Conservation (phyloP, 2,888 invertebrate genomes). For the Hirtodrosophila trivittata region DNA sequence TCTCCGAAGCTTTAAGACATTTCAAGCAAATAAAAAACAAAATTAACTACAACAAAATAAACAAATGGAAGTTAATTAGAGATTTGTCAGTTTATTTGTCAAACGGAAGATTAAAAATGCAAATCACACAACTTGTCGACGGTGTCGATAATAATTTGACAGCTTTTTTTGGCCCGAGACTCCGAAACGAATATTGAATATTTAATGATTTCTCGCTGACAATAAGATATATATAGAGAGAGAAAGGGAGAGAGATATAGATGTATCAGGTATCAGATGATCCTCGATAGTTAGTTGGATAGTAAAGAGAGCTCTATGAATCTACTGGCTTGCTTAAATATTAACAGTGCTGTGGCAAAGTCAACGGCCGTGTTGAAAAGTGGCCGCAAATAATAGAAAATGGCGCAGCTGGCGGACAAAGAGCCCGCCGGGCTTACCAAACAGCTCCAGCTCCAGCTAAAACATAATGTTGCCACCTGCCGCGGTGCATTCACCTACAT, state of each 20-base stretch:
- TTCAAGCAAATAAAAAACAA: not conserved
- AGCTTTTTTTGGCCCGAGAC: slow-evolving; percentile 29
- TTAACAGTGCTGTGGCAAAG: slow-evolving; percentile 50
- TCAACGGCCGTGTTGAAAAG: slow-evolving; percentile 66
- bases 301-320: no score
- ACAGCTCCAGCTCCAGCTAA: not conserved
- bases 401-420: slow-evolving; percentile 46
- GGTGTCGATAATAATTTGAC: slow-evolving; percentile 62
- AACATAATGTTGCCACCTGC: slow-evolving; percentile 14
- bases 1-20: no score
- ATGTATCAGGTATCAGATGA: no score
- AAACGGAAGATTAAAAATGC: slow-evolving; percentile 53
- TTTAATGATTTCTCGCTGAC: no score
- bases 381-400: slow-evolving; percentile 62
- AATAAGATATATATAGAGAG: no score
- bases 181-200: slow-evolving; percentile 29
- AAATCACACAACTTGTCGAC: slow-evolving; percentile 47
- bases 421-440: slow-evolving; percentile 13
- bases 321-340: no score
- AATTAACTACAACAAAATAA: slow-evolving; percentile 35
- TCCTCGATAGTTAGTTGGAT: no score
- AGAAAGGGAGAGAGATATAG: no score
- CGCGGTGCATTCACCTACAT: slow-evolving; percentile 75
- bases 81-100: slow-evolving; percentile 65
- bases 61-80: slow-evolving; percentile 44